Conservation (phyloP, 2,888 invertebrate genomes). For the Drosophila prolongata region DNA sequence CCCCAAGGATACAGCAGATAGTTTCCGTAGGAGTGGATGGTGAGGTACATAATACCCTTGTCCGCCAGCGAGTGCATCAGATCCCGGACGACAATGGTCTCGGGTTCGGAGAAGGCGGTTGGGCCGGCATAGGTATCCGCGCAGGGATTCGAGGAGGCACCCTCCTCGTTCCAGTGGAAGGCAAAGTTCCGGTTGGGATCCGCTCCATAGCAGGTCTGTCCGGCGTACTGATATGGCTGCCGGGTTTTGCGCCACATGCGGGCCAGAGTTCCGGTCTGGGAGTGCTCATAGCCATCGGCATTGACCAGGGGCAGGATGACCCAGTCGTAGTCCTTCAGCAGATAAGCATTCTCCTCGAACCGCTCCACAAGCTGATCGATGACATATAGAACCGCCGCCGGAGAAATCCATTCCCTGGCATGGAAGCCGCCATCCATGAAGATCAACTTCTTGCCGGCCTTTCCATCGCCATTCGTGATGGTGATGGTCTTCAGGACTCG, state of each 20-base stretch:
- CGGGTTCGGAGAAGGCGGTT: constrained; percentile 88
- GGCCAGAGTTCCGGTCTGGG: constrained; percentile 82
- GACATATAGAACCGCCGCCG: constrained; percentile 86
- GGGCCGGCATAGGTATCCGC: constrained; percentile 87
- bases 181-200: constrained; percentile 92
- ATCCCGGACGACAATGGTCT: constrained; percentile 87
- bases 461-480: constrained; percentile 85
- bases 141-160: constrained; percentile 85
- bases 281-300: constrained; percentile 89
- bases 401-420: constrained; percentile 89
- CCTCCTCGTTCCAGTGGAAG: constrained; percentile 88
- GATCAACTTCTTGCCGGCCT: constrained; percentile 85
- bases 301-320: constrained; percentile 88
- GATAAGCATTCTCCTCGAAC: constrained; percentile 81
- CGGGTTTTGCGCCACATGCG: constrained; percentile 89
- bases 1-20: constrained; percentile 90
- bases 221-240: constrained; percentile 80
- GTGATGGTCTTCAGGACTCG: constrained; percentile 87
- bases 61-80: constrained; percentile 85
- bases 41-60: constrained; percentile 87
- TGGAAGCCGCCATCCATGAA: constrained; percentile 87
- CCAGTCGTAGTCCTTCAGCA: constrained; percentile 88
- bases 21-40: constrained; percentile 90
- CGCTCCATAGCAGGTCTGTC: constrained; percentile 87
- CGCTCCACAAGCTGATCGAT: constrained; percentile 86